phyloP scores from a whole-genome alignment of 2,888 invertebrate species.

The Plebejus argus region DNA sequence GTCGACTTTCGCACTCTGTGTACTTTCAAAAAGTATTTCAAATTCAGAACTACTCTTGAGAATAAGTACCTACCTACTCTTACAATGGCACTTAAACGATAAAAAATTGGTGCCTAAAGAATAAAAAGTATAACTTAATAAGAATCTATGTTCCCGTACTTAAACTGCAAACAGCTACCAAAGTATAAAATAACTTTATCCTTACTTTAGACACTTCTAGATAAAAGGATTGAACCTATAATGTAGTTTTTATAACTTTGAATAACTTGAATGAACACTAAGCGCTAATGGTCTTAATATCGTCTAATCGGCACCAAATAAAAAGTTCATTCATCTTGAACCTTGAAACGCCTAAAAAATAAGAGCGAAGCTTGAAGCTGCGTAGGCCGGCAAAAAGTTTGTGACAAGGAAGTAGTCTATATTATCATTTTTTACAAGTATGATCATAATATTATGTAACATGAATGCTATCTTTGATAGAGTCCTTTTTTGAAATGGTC shows the following conservation, averaged over 20 bases:
- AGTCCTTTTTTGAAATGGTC: no score
- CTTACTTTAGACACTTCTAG: neutral
- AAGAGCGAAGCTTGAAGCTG: constrained; percentile 24
- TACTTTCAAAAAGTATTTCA: constrained; percentile 1
- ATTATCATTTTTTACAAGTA: neutral
- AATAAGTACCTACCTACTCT: neutral
- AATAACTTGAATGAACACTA: constrained; percentile 10
- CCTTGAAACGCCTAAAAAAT: constrained; percentile 17
- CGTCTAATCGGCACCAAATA: constrained; percentile 11
- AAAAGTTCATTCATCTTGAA: constrained; percentile 28
- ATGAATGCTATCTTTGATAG: neutral
- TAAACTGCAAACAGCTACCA: neutral
- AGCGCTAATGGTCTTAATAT: constrained; percentile 1
- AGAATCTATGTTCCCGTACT: neutral
- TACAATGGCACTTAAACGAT: neutral
- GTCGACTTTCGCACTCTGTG: neutral
- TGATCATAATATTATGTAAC: constrained; percentile 3
- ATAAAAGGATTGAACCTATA: constrained; percentile 1
- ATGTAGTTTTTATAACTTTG: constrained; percentile 12
- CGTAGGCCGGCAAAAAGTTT: constrained; percentile 24
- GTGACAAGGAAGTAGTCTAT: constrained; percentile 18
- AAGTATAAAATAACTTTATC: neutral
- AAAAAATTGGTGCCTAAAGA: neutral
- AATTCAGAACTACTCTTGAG: neutral
- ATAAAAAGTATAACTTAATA: neutral